A percentile compares a stretch with the other conserved stretches of the same genome.
Conservation (phyloP, 2,113 vertebrate genomes). For the Strix uralensis region DNA sequence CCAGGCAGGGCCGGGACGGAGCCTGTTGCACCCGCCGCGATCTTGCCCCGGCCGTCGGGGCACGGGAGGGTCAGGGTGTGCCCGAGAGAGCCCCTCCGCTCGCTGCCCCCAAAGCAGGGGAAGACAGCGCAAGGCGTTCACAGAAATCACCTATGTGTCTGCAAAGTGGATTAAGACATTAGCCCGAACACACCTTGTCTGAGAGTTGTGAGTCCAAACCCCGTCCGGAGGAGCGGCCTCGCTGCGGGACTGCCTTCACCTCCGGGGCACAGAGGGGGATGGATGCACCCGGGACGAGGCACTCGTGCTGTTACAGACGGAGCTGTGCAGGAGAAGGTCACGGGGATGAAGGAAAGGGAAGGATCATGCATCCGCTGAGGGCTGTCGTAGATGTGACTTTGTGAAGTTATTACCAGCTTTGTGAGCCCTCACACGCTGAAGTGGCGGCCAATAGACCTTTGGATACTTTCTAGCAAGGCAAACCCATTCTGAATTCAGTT, state of each 20-base stretch:
- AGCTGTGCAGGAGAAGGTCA: not conserved
- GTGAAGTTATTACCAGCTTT: not conserved
- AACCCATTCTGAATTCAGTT: not conserved
- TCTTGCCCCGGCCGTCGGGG: not conserved
- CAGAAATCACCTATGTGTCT: not conserved
- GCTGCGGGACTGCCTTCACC: not conserved
- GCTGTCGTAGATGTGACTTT: not conserved
- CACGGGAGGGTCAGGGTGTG: not conserved
- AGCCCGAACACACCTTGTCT: not conserved
- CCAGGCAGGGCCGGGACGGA: not conserved
- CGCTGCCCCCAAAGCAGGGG: not conserved
- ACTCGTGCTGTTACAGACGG: not conserved
- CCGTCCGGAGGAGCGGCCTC: not conserved
- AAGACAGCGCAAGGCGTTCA: not conserved
- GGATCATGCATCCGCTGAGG: not conserved
- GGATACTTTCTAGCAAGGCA: not conserved
- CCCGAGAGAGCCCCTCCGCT: not conserved
- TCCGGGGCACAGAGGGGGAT: not conserved
- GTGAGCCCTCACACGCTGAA: too few species aligned
- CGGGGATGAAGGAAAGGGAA: not conserved
- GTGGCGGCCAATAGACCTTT: not conserved
- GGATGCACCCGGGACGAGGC: accelerated
- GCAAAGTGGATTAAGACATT: not conserved
- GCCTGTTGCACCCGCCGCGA: not conserved
- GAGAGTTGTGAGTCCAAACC: not conserved